Evolutionary conservation across 2,888 invertebrate genomes (phyloP).

Genomic region (Hypselothyrea guttata): DNA sequence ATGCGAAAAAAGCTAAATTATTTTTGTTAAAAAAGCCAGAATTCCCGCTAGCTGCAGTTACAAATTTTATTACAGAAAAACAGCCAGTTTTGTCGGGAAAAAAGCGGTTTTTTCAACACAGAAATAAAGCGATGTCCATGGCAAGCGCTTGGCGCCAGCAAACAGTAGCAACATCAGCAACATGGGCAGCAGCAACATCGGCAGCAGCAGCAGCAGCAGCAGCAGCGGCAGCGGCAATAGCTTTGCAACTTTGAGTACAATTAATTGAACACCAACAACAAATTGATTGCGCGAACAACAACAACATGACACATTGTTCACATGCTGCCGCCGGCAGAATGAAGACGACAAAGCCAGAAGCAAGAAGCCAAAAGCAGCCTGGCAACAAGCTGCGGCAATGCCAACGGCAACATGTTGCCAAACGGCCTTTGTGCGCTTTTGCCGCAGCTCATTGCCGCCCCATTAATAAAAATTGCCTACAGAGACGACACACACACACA

Average conservation of each 20-base stretch:
- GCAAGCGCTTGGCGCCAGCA: constrained; percentile 61
- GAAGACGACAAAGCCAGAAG: constrained; percentile 66
- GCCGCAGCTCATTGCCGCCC: constrained; percentile 47
- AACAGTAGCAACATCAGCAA: constrained; percentile 30
- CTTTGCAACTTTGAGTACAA: constrained; percentile 67
- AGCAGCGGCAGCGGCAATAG: constrained; percentile 59
- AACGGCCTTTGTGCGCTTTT: constrained; percentile 44
- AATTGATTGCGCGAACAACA: constrained; percentile 74
- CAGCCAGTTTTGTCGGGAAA: no score
- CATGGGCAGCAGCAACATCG: constrained; percentile 23
- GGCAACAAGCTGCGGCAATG: constrained; percentile 38
- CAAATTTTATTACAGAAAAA: no score
- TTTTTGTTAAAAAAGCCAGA: no score
- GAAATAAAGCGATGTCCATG: no score
- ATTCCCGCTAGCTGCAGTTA: no score
- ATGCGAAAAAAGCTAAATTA: no score
- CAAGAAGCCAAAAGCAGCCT: constrained; percentile 43
- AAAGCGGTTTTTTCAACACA: no score
- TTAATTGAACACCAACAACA: constrained; percentile 77
- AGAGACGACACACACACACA: constrained; percentile 21
- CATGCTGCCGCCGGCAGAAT: constrained; percentile 65
- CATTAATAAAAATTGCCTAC: constrained; percentile 57
- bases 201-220: constrained; percentile 41
- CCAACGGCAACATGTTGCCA: constrained; percentile 55
- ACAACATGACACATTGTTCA: constrained; percentile 76